Evolutionary conservation across 2,797 vertebrate genomes (phyloP).

Genomic region (Phrynocephalus guinanensis): DNA sequence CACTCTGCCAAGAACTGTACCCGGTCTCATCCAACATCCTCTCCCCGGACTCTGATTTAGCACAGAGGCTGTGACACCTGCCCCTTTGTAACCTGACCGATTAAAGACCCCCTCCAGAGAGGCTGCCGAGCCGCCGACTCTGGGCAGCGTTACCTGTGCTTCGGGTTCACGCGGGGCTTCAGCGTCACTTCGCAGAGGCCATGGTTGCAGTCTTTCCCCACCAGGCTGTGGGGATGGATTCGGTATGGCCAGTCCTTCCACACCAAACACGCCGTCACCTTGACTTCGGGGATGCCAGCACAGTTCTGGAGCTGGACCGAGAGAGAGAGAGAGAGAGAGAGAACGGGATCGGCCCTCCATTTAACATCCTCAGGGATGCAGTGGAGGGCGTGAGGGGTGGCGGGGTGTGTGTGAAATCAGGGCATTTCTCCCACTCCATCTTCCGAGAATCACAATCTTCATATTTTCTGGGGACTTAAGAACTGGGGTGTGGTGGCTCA

Average conservation of each 20-base stretch:
- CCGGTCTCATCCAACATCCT: not conserved
- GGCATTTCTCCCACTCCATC: too few relatives aligned
- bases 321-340: too few relatives aligned
- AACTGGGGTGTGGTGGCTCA: too few relatives aligned
- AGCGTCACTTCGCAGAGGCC: constrained; percentile 88
- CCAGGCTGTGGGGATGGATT: constrained; percentile 93
- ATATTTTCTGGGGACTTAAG: too few relatives aligned
- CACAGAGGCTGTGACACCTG: not conserved
- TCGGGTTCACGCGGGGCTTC: constrained; percentile 80
- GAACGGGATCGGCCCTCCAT: too few relatives aligned
- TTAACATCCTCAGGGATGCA: too few relatives aligned
- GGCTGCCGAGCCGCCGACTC: not conserved
- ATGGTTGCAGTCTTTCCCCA: constrained; percentile 91
- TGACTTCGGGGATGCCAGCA: constrained; percentile 81
- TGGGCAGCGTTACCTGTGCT: constrained; percentile 83
- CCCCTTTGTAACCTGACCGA: too few relatives aligned
- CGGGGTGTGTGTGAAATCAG: too few relatives aligned
- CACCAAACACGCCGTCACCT: constrained; percentile 88
- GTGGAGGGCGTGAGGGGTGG: too few relatives aligned
- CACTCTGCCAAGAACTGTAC: not conserved
- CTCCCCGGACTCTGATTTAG: not conserved
- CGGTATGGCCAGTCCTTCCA: constrained; percentile 93
- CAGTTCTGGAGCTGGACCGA: constrained; percentile 85
- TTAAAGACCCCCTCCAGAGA: not conserved
- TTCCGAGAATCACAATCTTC: too few relatives aligned